Evolutionary conservation across 1,140 invertebrate species (phyloP).

Genomic region (Pseudomyrmex pallidus): DNA sequence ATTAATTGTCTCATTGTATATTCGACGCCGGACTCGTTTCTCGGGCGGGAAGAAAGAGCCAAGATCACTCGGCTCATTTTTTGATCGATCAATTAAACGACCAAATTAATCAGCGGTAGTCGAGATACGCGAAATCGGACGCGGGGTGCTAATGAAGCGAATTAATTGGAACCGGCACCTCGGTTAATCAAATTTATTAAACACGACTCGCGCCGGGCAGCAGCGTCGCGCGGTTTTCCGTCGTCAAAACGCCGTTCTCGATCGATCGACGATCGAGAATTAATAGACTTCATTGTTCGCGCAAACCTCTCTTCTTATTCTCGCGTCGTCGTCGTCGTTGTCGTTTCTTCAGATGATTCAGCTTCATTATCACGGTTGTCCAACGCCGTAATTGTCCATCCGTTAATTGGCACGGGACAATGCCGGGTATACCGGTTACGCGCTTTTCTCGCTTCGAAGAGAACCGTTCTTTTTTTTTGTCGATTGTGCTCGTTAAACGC

Average conservation of each 20-base stretch:
- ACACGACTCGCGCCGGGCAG: neutral
- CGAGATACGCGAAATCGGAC: neutral
- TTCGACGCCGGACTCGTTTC: slow-evolving; percentile 29
- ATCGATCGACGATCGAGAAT: slow-evolving; percentile 49
- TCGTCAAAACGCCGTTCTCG: slow-evolving; percentile 35
- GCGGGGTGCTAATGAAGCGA: slow-evolving; percentile 59
- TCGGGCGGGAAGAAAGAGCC: neutral
- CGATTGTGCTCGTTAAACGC: slow-evolving; percentile 34
- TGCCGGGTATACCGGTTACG: neutral
- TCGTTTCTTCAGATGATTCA: slow-evolving; percentile 1
- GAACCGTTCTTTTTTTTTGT: neutral
- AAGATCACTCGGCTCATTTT: slow-evolving; percentile 29
- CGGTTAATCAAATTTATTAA: slow-evolving; percentile 58
- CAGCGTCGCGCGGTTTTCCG: neutral
- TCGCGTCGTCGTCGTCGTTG: no score
- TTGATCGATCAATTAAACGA: slow-evolving; percentile 64
- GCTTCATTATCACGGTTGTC: slow-evolving; percentile 47
- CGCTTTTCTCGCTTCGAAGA: neutral
- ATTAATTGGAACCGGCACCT: slow-evolving; percentile 65
- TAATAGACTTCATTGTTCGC: slow-evolving; percentile 66
- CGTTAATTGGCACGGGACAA: slow-evolving; percentile 50
- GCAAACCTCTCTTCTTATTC: neutral
- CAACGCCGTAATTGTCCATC: slow-evolving; percentile 54
- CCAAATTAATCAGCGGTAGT: slow-evolving; percentile 55
- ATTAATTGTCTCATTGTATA: slow-evolving; percentile 51